Base-by-base conservation (phyloP, 2,113 vertebrate species). In the Scytalopus superciliaris region DNA sequence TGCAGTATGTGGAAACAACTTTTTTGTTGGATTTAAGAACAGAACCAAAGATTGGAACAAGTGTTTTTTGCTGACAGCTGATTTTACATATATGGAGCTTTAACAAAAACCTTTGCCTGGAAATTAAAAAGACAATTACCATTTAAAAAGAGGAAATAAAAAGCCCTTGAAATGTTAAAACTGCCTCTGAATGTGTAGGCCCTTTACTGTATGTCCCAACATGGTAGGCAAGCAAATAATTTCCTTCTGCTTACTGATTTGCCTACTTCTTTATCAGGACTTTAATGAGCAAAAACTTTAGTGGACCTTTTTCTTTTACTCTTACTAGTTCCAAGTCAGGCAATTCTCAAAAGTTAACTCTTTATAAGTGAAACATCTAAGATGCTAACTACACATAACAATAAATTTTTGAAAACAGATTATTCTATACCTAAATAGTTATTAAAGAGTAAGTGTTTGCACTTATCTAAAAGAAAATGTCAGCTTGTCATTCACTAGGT, bases 391-490 rank as follows among this genome's bases (percentile, higher is more conserved):
- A 63, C n/a, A 83, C 0, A 9, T 79, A 72, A 60, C n/a, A 73
- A 8, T 49, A 87, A 44, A 33, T 27, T 75, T 92, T 91, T 64
- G 35, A 25, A 91, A 94, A 62, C 22, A 85, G 88, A 94, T 24
- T 4, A 15, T 62, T 90, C 39, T 80, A 64, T 64, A 59, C 1
- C 19, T 44, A 90, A 66, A 49, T 39, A 60, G 24, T 70, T 96
- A 74, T 88, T 70, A 88, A 50, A 86, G n/a, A 66, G 19, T 66
- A 83, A 57, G 31, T 74, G 44, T 74, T 94, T 76, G 45, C 76
- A 63, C 42, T 90, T 88, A 68, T 30, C 50, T 21, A 55, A 80
- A 88, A 74, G 63, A 93, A 94, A 94, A 92, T 93, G 72, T 90
- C 88, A 93, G 11, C 83, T 78, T 94, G 83, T 92, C 76, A 77